Conservation (phyloP, 2,797 vertebrate species). For the Phalanger gymnotis region DNA sequence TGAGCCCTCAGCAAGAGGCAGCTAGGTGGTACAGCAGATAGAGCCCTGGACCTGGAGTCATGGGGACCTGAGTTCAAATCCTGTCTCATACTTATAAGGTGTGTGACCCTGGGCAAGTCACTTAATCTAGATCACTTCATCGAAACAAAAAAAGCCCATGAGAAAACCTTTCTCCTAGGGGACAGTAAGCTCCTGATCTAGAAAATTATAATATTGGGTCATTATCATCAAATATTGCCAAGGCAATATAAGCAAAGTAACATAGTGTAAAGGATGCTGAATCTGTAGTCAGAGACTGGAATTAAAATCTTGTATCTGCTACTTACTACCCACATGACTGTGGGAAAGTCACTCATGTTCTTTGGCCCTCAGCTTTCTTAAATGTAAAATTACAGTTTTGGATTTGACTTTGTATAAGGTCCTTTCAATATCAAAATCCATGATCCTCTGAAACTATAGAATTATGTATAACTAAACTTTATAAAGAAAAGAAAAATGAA, state of each 20-base stretch:
- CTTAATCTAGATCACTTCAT: too few relatives aligned
- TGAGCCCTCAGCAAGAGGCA: not conserved
- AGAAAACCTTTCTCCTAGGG: not conserved
- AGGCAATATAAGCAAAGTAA: not conserved
- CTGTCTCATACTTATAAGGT: too few relatives aligned
- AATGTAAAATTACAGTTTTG: not conserved
- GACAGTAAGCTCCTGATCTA: not conserved
- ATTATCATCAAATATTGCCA: not conserved
- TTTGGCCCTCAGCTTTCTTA: not conserved
- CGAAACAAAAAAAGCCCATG: too few relatives aligned
- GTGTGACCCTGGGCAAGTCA: too few relatives aligned
- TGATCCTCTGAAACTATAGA: not conserved
- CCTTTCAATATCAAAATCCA: not conserved
- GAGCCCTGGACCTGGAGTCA: too few relatives aligned
- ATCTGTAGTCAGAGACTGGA: not conserved
- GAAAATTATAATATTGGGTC: not conserved
- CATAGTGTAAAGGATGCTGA: not conserved
- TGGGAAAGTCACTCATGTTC: not conserved
- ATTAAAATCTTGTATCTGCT: not conserved
- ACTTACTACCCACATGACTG: not conserved
- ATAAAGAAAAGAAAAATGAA: constrained; percentile 13
- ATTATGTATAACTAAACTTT: not conserved
- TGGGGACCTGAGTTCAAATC: too few relatives aligned
- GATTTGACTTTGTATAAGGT: not conserved
- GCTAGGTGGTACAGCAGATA: too few relatives aligned